Conservation (phyloP, 2,797 vertebrate genomes). For the Eleutherodactylus coqui region DNA sequence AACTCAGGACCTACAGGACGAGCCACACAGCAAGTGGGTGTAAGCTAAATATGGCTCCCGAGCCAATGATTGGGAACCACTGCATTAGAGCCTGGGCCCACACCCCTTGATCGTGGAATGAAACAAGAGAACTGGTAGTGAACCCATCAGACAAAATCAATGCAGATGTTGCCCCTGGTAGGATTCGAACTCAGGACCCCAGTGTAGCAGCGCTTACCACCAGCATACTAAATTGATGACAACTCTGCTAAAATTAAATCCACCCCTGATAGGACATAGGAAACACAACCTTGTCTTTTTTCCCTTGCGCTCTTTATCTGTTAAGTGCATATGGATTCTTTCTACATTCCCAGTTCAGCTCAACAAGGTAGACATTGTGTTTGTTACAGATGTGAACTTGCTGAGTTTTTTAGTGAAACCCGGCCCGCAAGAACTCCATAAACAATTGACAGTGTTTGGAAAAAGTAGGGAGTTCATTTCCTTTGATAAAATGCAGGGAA, state of each 20-base stretch:
- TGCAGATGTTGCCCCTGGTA: constrained; percentile 13
- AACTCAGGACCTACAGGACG: no score
- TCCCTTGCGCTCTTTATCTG: constrained; percentile 12
- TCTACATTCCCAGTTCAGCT: constrained; percentile 57
- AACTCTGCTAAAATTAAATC: neutral
- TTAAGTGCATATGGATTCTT: constrained; percentile 22
- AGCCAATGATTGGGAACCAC: no score
- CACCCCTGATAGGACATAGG: neutral
- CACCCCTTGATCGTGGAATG: neutral
- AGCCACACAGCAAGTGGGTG: no score
- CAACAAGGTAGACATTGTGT: constrained; percentile 82
- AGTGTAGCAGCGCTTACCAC: neutral
- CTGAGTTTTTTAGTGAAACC: constrained; percentile 82
- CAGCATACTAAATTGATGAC: neutral
- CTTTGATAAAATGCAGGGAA: constrained; percentile 81
- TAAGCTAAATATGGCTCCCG: no score
- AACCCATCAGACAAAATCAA: constrained; percentile 17
- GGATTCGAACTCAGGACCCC: neutral
- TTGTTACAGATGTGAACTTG: constrained; percentile 79
- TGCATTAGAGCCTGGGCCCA: neutral
- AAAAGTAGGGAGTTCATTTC: constrained; percentile 83
- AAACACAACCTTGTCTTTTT: neutral
- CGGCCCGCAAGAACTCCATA: constrained; percentile 81
- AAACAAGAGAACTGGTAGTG: neutral
- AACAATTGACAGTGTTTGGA: constrained; percentile 86